Percentiles rank a stretch among this genome's conserved stretches.
Evolutionary conservation across 2,888 invertebrate species (phyloP).

Genomic region (Calameuta idolon): DNA sequence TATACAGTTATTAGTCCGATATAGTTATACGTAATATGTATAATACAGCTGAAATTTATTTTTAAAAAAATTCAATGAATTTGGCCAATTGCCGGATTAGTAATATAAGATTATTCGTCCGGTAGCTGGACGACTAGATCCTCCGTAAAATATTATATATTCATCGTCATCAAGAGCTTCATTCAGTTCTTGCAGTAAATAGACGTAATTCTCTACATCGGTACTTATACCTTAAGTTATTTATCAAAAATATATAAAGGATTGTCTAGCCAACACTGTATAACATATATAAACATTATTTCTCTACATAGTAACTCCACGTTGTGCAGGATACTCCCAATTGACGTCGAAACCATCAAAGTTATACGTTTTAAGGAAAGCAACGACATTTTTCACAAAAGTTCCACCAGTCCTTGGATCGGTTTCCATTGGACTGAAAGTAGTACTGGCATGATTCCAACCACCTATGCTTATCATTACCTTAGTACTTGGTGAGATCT

Average conservation of each 20-base stretch:
- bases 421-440: constrained; percentile 70
- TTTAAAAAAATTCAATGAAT: too few species aligned
- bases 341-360: constrained; percentile 82
- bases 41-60: too few species aligned
- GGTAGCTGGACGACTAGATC: too few species aligned
- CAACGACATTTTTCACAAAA: constrained; percentile 72
- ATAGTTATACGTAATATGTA: too few species aligned
- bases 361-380: constrained; percentile 70
- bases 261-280: constrained; percentile 38
- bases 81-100: too few species aligned
- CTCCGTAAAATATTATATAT: background rate
- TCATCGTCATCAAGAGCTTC: constrained; percentile 70
- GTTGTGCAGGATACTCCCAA: constrained; percentile 78
- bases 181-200: constrained; percentile 71
- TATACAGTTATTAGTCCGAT: too few species aligned
- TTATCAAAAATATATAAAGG: background rate
- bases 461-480: constrained; percentile 74
- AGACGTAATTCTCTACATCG: constrained; percentile 70
- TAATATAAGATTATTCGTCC: too few species aligned
- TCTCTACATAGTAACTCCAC: constrained; percentile 63
- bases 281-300: background rate
- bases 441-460: constrained; percentile 74
- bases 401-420: constrained; percentile 63
- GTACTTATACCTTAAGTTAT: background rate
- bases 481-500: constrained; percentile 69